These are phyloP conservation scores for Esox niger DNA, from an alignment of 2,113 vertebrate genomes.

Conservation along the genomic window DNA sequence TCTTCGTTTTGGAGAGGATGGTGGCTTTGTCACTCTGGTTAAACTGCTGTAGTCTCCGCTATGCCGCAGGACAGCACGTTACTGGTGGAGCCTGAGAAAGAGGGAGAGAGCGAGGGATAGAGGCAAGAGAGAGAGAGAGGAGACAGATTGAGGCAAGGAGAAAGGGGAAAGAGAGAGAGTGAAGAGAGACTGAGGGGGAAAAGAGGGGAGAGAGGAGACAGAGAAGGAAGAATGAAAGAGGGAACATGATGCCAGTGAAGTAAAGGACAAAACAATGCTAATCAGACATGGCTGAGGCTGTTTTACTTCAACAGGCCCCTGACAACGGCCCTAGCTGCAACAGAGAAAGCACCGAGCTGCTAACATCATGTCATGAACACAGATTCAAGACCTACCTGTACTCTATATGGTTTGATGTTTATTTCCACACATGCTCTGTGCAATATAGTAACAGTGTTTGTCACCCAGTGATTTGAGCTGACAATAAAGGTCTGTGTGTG, in stretches of 20 bases:
- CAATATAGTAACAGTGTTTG: neutral
- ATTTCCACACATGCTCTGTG: slow-evolving; percentile 23
- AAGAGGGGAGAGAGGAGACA: slow-evolving; percentile 28
- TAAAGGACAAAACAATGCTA: slow-evolving; percentile 74
- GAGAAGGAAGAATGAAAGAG: slow-evolving; percentile 6
- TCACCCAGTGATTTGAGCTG: neutral
- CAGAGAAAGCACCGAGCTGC: slow-evolving; percentile 49
- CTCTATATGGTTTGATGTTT: slow-evolving; percentile 8
- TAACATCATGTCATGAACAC: slow-evolving; percentile 49
- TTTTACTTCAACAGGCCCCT: slow-evolving; percentile 61
- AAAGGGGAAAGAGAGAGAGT: neutral
- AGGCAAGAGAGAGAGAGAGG: neutral
- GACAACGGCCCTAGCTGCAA: slow-evolving; percentile 59
- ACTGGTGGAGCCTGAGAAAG: slow-evolving; percentile 48
- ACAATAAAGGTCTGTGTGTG: neutral
- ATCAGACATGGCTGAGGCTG: slow-evolving; percentile 75
- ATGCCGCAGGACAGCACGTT: slow-evolving; percentile 52
- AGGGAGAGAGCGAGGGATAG: slow-evolving; percentile 22
- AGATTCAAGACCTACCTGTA: slow-evolving; percentile 4
- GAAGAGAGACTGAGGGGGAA: neutral
- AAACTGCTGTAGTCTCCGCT: slow-evolving; percentile 47
- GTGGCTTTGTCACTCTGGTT: slow-evolving; percentile 58
- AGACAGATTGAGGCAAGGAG: slow-evolving; percentile 14
- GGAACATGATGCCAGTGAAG: slow-evolving; percentile 35
- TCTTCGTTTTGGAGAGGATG: slow-evolving; percentile 57